These are phyloP conservation scores for Myotis vivesi DNA, from an alignment of 2,797 vertebrate genomes.

Conservation along the genomic window DNA sequence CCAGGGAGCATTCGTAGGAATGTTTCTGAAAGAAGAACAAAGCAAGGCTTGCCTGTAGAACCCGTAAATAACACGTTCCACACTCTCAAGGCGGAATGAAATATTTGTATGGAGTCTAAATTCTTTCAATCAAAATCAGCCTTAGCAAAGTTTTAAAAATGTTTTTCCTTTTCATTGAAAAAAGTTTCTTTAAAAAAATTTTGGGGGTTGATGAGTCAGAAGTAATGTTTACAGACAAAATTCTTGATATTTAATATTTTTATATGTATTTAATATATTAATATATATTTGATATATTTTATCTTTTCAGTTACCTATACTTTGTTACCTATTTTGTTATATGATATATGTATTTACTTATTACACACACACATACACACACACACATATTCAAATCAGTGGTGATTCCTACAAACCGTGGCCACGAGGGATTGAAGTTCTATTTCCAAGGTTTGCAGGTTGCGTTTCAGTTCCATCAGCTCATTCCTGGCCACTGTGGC, in stretches of 20 bases:
- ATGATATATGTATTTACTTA: background rate
- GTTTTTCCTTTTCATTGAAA: background rate
- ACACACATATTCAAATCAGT: background rate
- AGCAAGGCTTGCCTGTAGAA: background rate
- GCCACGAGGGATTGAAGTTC: constrained; percentile 82
- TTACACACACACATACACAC: too few species aligned
- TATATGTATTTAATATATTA: background rate
- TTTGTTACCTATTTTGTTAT: background rate
- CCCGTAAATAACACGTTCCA: background rate
- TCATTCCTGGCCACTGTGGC: constrained; percentile 71
- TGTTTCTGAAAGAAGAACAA: constrained; percentile 71
- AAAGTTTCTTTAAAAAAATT: background rate
- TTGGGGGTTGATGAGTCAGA: background rate
- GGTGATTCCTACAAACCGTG: constrained; percentile 68
- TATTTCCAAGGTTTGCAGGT: constrained; percentile 80
- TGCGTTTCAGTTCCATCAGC: constrained; percentile 78
- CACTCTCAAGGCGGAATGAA: background rate
- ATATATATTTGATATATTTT: background rate
- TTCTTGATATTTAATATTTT: background rate
- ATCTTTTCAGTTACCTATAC: background rate
- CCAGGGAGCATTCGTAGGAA: constrained; percentile 73
- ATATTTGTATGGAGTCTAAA: background rate
- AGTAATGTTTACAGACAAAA: background rate
- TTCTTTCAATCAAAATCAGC: background rate
- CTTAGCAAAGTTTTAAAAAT: background rate